Evolutionary conservation across 1,140 invertebrate genomes (phyloP), one percentile per base, ranked within the genome.

Genomic region (Dreissena rostriformis): DNA sequence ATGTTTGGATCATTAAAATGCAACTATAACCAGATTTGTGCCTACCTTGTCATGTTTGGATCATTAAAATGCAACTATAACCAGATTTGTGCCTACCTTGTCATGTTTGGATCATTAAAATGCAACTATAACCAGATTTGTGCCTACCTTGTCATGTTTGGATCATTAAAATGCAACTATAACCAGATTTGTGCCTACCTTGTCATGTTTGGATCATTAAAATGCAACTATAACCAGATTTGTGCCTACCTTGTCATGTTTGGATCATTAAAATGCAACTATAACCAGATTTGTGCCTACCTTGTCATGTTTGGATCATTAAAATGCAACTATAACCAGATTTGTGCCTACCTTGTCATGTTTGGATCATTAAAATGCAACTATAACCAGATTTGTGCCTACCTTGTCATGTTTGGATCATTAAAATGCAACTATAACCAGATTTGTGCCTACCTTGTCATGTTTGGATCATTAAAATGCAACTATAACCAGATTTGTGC

Each of bases 201-300:
- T 99, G 93, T 99, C 98, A 94, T 39, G 39, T 39, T 39, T 5
- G 2, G 39, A 39, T 39, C 39, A 39, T 39, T 39, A 2, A 39
- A 39, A 39, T 39, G 39, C 39, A 39, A 39, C 2, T 39, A 39
- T 39, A 5, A 39, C 39, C 39, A 39, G 39, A 39, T 39, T 39
- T 39, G 39, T 39, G 39, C 4, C 89, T 89, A 98, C 97, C 96
- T 99, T 99, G 93, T 99, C 98, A 94, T 39, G 39, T 39, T 39
- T 5, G 2, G 39, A 39, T 39, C 39, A 39, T 39, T 39, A 2
- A 39, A 39, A 39, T 39, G 39, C 39, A 39, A 39, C 2, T 39
- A 39, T 39, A 5, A 39, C 39, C 39, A 39, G 39, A 39, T 39
- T 39, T 39, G 39, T 39, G 39, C 4, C 89, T 89, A 98, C 97